Conservation (phyloP, 1,140 invertebrate genomes). For the Drusus annulatus region DNA sequence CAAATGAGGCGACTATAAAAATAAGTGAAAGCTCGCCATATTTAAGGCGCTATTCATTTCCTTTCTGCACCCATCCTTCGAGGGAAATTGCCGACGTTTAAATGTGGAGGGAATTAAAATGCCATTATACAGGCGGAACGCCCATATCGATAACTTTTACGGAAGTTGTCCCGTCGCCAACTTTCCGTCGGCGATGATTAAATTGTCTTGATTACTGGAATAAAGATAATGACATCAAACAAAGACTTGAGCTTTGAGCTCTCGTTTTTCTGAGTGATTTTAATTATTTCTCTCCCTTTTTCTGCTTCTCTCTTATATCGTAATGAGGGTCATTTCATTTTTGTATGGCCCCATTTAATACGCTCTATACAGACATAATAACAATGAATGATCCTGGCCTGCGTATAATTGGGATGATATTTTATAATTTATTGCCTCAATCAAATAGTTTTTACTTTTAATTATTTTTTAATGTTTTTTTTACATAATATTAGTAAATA, state of each 20-base stretch:
- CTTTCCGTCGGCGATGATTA: conserved; percentile 16
- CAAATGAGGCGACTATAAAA: conserved; percentile 56
- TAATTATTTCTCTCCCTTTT: background rate
- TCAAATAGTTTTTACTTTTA: no score
- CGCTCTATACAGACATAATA: no score
- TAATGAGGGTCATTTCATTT: background rate
- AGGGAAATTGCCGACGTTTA: conserved; percentile 28
- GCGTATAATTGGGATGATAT: no score
- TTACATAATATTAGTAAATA: no score
- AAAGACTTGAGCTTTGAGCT: conserved; percentile 13
- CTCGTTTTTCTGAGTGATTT: background rate
- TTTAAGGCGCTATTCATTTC: conserved; percentile 45
- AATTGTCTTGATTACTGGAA: conserved; percentile 25
- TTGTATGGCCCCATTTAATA: background rate
- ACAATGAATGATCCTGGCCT: no score
- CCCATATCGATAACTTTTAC: conserved; percentile 39
- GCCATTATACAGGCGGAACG: conserved; percentile 43
- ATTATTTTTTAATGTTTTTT: no score
- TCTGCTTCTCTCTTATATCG: background rate
- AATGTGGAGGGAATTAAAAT: conserved; percentile 56
- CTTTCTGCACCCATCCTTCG: conserved; percentile 1
- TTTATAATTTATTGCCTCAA: no score
- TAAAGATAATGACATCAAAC: conserved; percentile 28
- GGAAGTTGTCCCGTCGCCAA: conserved; percentile 15
- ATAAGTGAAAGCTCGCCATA: conserved; percentile 52